Base-by-base conservation (phyloP, 2,888 invertebrate genomes). In the Lasioglossum morio region DNA sequence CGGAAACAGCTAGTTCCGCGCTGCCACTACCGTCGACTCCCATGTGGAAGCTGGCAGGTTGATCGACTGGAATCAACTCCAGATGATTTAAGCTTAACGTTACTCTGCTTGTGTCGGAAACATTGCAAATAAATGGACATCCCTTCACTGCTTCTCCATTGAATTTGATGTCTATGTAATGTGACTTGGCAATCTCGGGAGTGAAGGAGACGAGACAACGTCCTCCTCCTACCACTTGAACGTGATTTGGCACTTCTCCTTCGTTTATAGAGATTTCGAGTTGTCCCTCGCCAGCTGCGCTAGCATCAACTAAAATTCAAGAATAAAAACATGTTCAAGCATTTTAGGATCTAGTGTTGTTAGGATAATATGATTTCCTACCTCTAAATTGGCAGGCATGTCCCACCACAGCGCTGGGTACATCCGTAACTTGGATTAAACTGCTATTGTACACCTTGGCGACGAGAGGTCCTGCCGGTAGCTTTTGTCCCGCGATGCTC, bases 191-290 rank as follows among this genome's bases (percentile, higher is more conserved):
- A 90, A 97, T 97, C 95, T 99, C 98, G 66, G 99, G 99, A 34
- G 98, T 98, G 96, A 99, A 99, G 87, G 98, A 98, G 53, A 99
- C 99, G 74, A 99, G 96, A 94, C 99, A 99, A 89, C 98, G 97
- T 76, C 99, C 99, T 74, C 99, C 99, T 48, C 99, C 99, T 27
- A 99, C 98, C 79, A 99, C 99, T 96, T 98, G 98, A 40, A 99
- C 99, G 95, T 99, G 99, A 96, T 99, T 99, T 74, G 99, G 99
- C 87, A 99, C 99, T 96, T 99, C 98, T 90, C 99, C 99, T 96
- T 99, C 99, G 95, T 99, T 99, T 95, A 99, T 99, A 93, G 99
- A 99, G 94, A 99, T 99, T 96, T 99, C 99, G 93, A 99, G 96
- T 96, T 99, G 99, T 76, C 99, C 99, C 96, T 99, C 99, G 66